A percentile compares a stretch with the other conserved stretches of the same genome.
phyloP scores from a whole-genome alignment of 2,888 invertebrate species.

The Ryuthela nishihirai region DNA sequence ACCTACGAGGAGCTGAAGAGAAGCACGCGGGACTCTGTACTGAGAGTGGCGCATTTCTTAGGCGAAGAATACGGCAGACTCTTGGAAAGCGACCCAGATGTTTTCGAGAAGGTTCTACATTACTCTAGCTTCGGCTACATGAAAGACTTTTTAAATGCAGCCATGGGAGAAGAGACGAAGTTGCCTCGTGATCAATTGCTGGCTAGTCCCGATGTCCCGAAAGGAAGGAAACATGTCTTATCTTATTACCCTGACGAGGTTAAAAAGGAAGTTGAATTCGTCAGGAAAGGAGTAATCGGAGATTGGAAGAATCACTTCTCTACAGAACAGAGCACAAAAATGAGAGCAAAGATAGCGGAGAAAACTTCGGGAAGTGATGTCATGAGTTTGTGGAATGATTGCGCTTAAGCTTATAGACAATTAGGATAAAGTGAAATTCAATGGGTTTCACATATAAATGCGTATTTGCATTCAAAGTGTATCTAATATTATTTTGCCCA shows the following conservation, averaged over 20 bases:
- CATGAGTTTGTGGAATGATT: conserved; percentile 12
- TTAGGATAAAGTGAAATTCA: too few relatives aligned
- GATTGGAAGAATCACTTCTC: conserved; percentile 12
- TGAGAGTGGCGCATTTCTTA: conserved; percentile 41
- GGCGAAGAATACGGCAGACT: conserved; percentile 12
- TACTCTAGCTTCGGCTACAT: conserved; percentile 28
- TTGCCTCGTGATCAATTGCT: not conserved
- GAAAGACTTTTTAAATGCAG: conserved; percentile 17
- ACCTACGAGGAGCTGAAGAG: conserved; percentile 52
- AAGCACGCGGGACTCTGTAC: conserved; percentile 34
- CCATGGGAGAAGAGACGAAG: conserved; percentile 2
- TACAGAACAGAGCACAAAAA: not conserved
- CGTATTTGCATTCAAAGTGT: too few relatives aligned
- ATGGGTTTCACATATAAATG: too few relatives aligned
- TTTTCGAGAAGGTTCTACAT: conserved; percentile 12
- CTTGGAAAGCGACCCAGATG: conserved; percentile 1
- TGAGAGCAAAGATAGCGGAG: conserved; percentile 8
- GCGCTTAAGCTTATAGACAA: too few relatives aligned
- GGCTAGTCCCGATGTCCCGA: conserved; percentile 6
- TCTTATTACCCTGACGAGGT: not conserved
- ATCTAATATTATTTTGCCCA: too few relatives aligned
- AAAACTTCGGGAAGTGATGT: conserved; percentile 11
- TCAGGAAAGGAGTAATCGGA: conserved; percentile 19
- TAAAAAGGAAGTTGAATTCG: conserved; percentile 5
- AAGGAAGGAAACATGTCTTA: conserved; percentile 21